Base-by-base conservation (phyloP, 2,888 invertebrate species). In the Phytoseiulus persimilis region DNA sequence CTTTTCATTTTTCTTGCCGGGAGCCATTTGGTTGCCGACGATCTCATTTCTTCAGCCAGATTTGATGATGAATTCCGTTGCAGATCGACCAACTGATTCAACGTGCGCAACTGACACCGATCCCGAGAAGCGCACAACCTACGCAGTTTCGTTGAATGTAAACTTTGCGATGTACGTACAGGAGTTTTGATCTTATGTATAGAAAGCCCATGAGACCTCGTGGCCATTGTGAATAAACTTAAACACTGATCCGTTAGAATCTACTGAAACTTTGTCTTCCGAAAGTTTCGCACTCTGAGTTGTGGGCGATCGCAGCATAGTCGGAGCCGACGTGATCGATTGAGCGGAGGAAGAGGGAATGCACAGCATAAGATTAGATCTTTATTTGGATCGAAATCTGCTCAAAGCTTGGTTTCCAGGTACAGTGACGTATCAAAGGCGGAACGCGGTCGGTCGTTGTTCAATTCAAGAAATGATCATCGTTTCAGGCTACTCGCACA, bases 21-120 rank as follows among this genome's bases (percentile, higher is more conserved):
- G n/a, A n/a, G n/a, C n/a, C n/a, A n/a, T n/a, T n/a, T n/a, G 39
- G 39, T 39, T 9, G 39, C 39, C 84, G n/a, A 31, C 84, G 39
- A 14, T 39, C n/a, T n/a, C n/a, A n/a, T n/a, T n/a, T 23, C 28
- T 28, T n/a, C 23, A 14, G 2, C 31, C 28, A 1, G 28, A 87
- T 39, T 2, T 45, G n/a, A 6, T 32, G 9, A 9, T 87, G 87
- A 33, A 11, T 87, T 87, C 31, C 45, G n/a, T 87, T 87, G 32
- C 87, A 87, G 87, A 87, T 87, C 87, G 45, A 87, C 31, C 39
- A 87, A 32, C 33, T 87, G 31, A 33, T 87, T 0, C 28, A 3
- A 0, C 32, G 87, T 28, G 6, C 5, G n/a, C 32, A 32, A 11
- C 87, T 32, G 18, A 87, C 87, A 11, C 87, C 39, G 14, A 87